Evolutionary conservation across 2,797 vertebrate species (phyloP).

Genomic region (Platalea minor): DNA sequence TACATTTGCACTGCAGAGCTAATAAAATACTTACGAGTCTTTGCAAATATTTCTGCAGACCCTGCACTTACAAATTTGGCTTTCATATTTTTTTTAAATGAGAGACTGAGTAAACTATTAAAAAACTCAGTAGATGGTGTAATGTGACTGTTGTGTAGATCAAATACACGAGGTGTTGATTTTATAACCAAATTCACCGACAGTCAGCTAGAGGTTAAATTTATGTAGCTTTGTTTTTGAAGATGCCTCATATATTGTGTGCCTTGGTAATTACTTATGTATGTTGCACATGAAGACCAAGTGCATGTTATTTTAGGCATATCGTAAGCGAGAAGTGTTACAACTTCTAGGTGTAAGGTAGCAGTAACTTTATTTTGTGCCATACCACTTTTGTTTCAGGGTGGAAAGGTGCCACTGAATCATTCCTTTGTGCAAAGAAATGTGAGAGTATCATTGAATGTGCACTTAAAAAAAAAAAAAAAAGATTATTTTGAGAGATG

Average conservation of each 20-base stretch:
- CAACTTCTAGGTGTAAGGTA: background rate
- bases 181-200: background rate
- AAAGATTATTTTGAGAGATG: background rate
- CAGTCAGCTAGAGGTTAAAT: background rate
- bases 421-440: background rate
- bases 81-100: background rate
- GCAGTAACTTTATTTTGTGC: background rate
- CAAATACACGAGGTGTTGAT: background rate
- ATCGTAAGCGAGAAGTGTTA: background rate
- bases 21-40: background rate
- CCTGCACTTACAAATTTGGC: background rate
- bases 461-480: background rate
- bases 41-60: background rate
- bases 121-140: background rate
- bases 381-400: background rate
- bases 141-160: background rate
- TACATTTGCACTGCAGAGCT: constrained; percentile 21
- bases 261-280: background rate
- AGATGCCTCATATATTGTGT: background rate
- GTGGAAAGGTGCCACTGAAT: background rate
- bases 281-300: background rate
- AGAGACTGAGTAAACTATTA: background rate
- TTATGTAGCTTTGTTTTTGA: background rate
- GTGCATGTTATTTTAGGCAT: background rate
- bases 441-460: background rate